Conservation (phyloP, 2,888 invertebrate genomes). For the Stratiomys singularior region DNA sequence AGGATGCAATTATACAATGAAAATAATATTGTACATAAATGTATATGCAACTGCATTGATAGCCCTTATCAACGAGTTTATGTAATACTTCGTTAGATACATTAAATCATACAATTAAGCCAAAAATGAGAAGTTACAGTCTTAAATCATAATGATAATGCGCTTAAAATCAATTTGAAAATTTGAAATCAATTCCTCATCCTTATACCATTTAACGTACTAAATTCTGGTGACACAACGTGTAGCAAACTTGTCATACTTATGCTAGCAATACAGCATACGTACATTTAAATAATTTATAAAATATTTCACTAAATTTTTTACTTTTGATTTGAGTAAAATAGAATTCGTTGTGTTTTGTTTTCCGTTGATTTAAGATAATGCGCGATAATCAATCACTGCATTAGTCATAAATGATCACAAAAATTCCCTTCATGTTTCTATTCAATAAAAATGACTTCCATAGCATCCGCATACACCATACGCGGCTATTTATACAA, state of each 20-base stretch:
- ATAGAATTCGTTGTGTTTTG: slow-evolving; percentile 40
- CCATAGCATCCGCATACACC: not conserved
- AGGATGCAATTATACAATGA: too few species aligned
- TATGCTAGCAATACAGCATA: slow-evolving; percentile 18
- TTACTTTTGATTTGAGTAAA: slow-evolving; percentile 24
- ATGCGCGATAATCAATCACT: not conserved
- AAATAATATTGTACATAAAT: too few species aligned
- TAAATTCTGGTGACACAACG: slow-evolving; percentile 13
- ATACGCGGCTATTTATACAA: not conserved
- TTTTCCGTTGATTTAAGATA: slow-evolving; percentile 36
- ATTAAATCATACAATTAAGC: too few species aligned
- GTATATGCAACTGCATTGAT: too few species aligned
- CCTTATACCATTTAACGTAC: not conserved
- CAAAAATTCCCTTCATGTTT: slow-evolving; percentile 30
- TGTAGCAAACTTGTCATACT: slow-evolving; percentile 21
- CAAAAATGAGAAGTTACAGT: too few species aligned
- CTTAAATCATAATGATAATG: too few species aligned
- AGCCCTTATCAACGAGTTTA: too few species aligned
- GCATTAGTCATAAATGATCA: slow-evolving; percentile 32
- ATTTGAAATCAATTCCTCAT: not conserved
- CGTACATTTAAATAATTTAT: slow-evolving; percentile 26
- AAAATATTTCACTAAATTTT: slow-evolving; percentile 26
- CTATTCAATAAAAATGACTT: not conserved
- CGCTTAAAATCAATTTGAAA: not conserved
- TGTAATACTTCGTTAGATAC: too few species aligned